These are phyloP conservation scores for Gymnothorax reevesii DNA, from an alignment of 2,797 vertebrate genomes.

Conservation along the genomic window DNA sequence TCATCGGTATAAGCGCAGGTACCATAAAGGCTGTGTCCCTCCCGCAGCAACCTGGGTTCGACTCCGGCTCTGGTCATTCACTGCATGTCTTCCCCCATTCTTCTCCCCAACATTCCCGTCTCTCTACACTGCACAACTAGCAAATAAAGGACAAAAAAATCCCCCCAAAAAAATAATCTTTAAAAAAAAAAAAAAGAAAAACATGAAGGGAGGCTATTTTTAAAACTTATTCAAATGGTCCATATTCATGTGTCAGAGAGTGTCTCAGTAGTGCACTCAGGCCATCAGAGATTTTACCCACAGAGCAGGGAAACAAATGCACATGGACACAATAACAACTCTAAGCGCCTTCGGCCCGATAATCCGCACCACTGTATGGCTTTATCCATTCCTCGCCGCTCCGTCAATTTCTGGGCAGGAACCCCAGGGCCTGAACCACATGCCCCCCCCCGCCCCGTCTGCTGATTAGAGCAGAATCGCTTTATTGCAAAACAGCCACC, in stretches of 20 bases:
- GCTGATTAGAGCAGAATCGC: slow-evolving; percentile 62
- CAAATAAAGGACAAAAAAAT: no score
- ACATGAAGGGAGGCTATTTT: not conserved
- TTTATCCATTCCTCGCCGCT: not conserved
- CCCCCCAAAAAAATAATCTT: no score
- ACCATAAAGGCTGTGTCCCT: no score
- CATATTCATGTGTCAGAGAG: not conserved
- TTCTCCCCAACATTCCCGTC: no score
- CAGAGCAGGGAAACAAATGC: not conserved
- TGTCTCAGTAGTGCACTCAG: not conserved
- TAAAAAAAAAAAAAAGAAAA: not conserved
- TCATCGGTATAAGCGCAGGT: no score
- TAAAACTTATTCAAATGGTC: not conserved
- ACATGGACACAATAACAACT: not conserved
- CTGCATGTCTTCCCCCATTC: no score
- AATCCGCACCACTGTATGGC: not conserved
- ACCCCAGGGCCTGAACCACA: slow-evolving; percentile 47
- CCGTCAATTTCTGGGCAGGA: not conserved
- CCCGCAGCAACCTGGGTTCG: no score
- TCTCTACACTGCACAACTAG: no score
- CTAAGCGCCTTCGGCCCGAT: not conserved
- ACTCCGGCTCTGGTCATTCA: no score
- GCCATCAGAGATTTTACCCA: not conserved
- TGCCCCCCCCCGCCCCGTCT: slow-evolving; percentile 36
- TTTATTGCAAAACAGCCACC: slow-evolving; percentile 72